Base-by-base conservation (phyloP, 2,888 invertebrate genomes). In the Caenorhabditis plicata region DNA sequence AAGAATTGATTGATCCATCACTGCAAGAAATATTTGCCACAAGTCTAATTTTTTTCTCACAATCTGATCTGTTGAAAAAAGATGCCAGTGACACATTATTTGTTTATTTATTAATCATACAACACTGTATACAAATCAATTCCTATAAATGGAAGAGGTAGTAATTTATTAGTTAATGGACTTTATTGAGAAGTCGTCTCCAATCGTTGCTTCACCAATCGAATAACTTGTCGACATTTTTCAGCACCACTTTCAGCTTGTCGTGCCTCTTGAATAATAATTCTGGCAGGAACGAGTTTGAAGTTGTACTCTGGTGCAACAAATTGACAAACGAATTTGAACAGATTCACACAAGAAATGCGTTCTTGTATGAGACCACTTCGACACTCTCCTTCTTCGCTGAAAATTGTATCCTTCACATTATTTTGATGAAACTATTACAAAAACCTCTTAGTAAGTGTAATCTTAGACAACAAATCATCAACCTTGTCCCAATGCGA, bases 301-400 rank as follows among this genome's bases (percentile, higher is more conserved):
- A 78, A 78, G 13, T 57, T 49, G 47, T 70, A 78, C 11, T 57
- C 45, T 5, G 64, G 62, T 41, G 71, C 71, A 23, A 74, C 71
- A 55, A 78, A 78, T 56, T 78, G 78, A 31, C 78, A 78, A 7
- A 76, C 54, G 63, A 64, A 79, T 44, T 71, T 73, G 22, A 71
- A 53, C 19, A 78, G 68, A 50, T 78, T 78, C 26, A 67, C 56
- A 47, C 78, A 78, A 8, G 74, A 70, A 39, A 78, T 78, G 27
- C 77, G 69, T 50, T 78, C 78, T 38, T 78, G 75, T 26, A 78
- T 65, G 22, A 78, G 57, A 11, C 78, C 78, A n/a, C 68, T 62
- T 32, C 78, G 71, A 50, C 78, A 78, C 42, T 78, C 78, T 11
- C 70, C 67, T 54, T 73, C 73, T 45, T 78, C 78, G 44, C 78